Evolutionary conservation across 35 echinoderm and acorn worm species (phyloP), one percentile per base, ranked within the genome.

Genomic region (Lytechinus pictus): DNA sequence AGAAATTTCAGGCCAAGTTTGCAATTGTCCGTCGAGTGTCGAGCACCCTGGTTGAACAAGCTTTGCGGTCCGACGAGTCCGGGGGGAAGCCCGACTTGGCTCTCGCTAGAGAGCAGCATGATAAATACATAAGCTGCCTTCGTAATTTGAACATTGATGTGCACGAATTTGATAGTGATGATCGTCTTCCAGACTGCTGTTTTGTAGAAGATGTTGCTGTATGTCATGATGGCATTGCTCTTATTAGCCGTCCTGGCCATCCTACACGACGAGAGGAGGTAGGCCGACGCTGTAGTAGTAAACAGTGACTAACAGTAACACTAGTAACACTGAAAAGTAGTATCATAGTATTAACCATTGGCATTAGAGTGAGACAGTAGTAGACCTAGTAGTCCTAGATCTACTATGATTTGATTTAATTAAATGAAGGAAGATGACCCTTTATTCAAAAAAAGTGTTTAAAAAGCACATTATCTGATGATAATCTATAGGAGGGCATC

Each of bases 131-230:
- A 8, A 94, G 55, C n/a, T 86, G 57, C 87, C 61, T 28, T 54
- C 55, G 89, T 12, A 24, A 95, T 13, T 86, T 72, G 44, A 86
- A 57, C 12, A 55, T 97, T 24, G 95, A 96, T 21, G 95, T 98
- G 28, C 91, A 93, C 13, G 96, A 96, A 60, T 94, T 99, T 5
- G 97, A 97, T 60, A 86, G 97, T 72, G 95, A 97, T 86, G 98
- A 98, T 53, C 94, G 91, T 11, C 55, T 97, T 9, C 98, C 98
- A 3, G 98, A 99, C 92, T 98, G 98, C 54, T 89, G 79, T 52
- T 99, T 99, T 86, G 98, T 99, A 27, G 98, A 99, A 92, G 98
- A 99, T 61, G 92, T 61, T 53, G 98, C 98, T 6, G 97, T 99
- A 27, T 96, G 94, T 12, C 89, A 96, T 10, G 96, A 97, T 92